These are phyloP conservation scores for Polypterus bichir DNA, from an alignment of 2,113 vertebrate genomes.

Conservation along the genomic window DNA sequence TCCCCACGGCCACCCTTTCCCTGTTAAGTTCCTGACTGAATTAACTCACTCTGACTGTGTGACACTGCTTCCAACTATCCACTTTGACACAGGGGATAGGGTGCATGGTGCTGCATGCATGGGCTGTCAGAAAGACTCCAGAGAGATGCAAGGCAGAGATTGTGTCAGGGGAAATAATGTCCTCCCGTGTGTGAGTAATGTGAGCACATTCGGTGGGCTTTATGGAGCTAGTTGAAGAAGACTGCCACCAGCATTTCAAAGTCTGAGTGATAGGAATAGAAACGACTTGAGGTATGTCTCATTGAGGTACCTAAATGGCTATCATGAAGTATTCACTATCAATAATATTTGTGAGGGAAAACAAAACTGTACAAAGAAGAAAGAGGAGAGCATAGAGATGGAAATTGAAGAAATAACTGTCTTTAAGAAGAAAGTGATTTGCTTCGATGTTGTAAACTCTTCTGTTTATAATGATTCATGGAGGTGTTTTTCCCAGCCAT, in stretches of 20 bases:
- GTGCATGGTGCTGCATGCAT: constrained; percentile 37
- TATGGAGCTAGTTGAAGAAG: constrained; percentile 46
- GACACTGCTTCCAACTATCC: constrained; percentile 44
- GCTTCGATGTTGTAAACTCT: no score
- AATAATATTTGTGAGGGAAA: background rate
- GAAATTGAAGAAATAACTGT: no score
- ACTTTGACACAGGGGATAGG: constrained; percentile 28
- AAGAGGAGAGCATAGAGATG: no score
- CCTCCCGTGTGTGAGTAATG: constrained; percentile 41
- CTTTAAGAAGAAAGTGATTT: no score
- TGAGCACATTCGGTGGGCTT: constrained; percentile 14
- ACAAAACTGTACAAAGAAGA: no score
- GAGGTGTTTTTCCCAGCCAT: no score
- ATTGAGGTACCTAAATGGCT: constrained; percentile 4
- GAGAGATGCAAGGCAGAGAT: constrained; percentile 41
- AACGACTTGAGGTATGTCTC: constrained; percentile 1
- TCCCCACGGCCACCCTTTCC: constrained; percentile 22
- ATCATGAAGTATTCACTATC: constrained; percentile 7
- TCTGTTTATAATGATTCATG: no score
- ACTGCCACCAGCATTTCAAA: constrained; percentile 15
- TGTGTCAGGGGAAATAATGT: constrained; percentile 48
- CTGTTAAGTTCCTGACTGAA: constrained; percentile 27
- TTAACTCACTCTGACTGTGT: constrained; percentile 59
- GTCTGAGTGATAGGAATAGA: constrained; percentile 19
- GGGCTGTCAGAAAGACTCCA: constrained; percentile 42